Base-by-base conservation (phyloP, 2,888 invertebrate genomes). In the Pheosia gnoma region DNA sequence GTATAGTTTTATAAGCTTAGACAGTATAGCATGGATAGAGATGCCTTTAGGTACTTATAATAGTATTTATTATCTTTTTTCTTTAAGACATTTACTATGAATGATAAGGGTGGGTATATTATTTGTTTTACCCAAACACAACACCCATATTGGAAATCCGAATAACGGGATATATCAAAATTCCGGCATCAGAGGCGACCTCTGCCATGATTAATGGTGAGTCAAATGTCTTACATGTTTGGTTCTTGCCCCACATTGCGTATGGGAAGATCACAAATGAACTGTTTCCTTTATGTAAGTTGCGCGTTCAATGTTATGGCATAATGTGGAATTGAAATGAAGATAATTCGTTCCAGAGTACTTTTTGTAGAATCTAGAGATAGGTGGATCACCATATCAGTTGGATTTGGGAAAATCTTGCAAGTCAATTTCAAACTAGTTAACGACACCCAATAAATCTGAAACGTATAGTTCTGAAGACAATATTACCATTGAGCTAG, bases 121-220 rank as follows among this genome's bases (percentile, higher is more conserved):
- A 10, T 43, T 43, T 43, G 8, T 9, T 8, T 11, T 47, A 9
- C n/a, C n/a, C 11, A 47, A 47, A 47, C 11, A 47, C 45, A n/a
- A 5, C 47, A n/a, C 8, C 5, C 11, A 47, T 47, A 47, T 47
- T 47, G 47, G n/a, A 47, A n/a, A 47, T n/a, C 13, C 52, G 52
- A 68, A 68, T 67, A 69, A 55, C 68, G 65, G 61, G 63, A 74
- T 65, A 65, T 62, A 70, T 68, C 65, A 68, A 68, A 69, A 66
- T 73, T 64, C 53, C 59, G 59, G 39, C 39, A 11, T n/a, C 13
- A 25, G 5, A 39, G 37, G 8, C 55, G 13, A 55, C 57, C 39
- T 57, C 57, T 59, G 70, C 62, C 67, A 72, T 82, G 82, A 81
- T 81, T 81, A 79, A 82, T 82, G 81, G 72, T 58, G 54, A 63